A percentile compares a stretch with the other conserved stretches of the same genome.
Evolutionary conservation across 2,797 vertebrate genomes (phyloP).

Genomic region (Mormyrops attenuatus): DNA sequence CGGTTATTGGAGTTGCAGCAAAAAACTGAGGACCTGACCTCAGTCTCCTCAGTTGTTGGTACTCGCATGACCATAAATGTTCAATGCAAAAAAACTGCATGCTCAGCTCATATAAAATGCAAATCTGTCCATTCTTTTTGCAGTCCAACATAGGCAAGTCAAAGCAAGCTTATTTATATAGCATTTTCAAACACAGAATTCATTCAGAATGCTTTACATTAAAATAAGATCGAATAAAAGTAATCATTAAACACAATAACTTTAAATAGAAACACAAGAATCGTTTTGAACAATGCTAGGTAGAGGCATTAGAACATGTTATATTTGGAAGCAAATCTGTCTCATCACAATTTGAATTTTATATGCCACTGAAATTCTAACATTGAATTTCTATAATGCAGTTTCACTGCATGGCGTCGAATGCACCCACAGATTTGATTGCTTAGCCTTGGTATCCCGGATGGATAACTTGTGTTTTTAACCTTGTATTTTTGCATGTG

Average conservation of each 20-base stretch:
- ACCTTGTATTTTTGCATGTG: too few relatives aligned
- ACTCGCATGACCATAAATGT: neutral
- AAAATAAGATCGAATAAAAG: neutral
- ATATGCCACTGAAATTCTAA: too few relatives aligned
- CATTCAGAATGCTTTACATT: neutral
- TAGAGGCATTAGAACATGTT: neutral
- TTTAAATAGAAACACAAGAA: neutral
- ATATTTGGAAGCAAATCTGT: neutral
- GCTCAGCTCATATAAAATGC: neutral
- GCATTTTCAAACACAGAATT: neutral
- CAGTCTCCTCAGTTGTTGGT: neutral
- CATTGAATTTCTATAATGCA: too few relatives aligned
- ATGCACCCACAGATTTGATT: too few relatives aligned
- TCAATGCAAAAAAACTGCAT: neutral
- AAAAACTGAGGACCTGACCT: neutral
- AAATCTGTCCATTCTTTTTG: neutral
- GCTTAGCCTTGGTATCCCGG: too few relatives aligned
- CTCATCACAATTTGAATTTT: too few relatives aligned
- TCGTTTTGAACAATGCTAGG: neutral
- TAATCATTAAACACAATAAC: neutral
- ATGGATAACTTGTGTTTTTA: too few relatives aligned
- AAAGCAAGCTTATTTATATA: neutral
- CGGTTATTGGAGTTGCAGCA: neutral
- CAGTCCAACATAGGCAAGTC: neutral
- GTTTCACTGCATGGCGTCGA: too few relatives aligned